phyloP scores from a whole-genome alignment of 1,140 invertebrate species.

The Megalopta genalis region DNA sequence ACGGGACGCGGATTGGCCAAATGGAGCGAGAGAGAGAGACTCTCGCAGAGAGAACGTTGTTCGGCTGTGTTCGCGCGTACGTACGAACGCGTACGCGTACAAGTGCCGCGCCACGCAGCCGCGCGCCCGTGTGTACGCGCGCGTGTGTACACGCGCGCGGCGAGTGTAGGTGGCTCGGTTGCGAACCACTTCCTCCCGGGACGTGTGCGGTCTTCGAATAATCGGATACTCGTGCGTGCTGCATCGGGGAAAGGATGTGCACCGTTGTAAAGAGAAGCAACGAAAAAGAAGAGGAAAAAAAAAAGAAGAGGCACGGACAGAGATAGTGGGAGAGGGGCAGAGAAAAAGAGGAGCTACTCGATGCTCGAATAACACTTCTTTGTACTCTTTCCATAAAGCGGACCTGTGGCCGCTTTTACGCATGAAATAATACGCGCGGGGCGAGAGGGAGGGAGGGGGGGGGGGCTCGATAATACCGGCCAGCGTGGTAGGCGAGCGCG shows the following conservation, averaged over 20 bases:
- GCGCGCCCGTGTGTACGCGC: too few relatives aligned
- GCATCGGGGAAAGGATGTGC: slow-evolving; percentile 54
- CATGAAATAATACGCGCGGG: slow-evolving; percentile 34
- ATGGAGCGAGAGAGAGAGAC: slow-evolving; percentile 57
- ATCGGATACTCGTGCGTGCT: slow-evolving; percentile 71
- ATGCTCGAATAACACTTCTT: slow-evolving; percentile 60
- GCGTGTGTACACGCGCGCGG: too few relatives aligned
- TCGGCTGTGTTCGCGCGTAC: slow-evolving; percentile 25
- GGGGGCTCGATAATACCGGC: slow-evolving; percentile 28
- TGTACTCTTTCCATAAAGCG: slow-evolving; percentile 37
- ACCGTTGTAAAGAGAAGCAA: slow-evolving; percentile 49
- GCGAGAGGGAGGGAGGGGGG: neutral
- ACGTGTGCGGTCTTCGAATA: slow-evolving; percentile 71
- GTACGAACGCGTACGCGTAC: slow-evolving; percentile 9
- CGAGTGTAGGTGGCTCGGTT: slow-evolving; percentile 54
- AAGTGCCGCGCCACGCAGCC: too few relatives aligned
- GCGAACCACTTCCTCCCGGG: slow-evolving; percentile 70
- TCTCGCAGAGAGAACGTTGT: neutral
- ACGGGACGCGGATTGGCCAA: slow-evolving; percentile 68
- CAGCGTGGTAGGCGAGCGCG: neutral
- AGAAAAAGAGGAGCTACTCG: slow-evolving; percentile 25
- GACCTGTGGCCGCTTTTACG: slow-evolving; percentile 27
- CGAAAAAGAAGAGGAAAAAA: neutral
- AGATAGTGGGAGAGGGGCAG: neutral
- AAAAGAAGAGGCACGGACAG: too few relatives aligned